Conservation (phyloP, 2,888 invertebrate species). For the Cetonia aurata region DNA sequence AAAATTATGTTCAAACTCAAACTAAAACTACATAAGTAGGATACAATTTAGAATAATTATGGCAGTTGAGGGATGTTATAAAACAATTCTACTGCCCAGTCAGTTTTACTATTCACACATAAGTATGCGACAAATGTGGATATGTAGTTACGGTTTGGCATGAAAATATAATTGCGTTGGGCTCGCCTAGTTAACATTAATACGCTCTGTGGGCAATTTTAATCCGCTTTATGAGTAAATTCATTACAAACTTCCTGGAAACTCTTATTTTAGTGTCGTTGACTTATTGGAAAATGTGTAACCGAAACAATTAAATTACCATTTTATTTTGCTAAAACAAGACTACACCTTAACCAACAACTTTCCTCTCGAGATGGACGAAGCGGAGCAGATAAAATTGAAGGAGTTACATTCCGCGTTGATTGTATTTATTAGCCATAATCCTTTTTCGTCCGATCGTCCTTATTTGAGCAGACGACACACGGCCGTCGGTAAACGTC, state of each 20-base stretch:
- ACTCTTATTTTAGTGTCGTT: constrained; percentile 4
- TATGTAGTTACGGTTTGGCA: no score
- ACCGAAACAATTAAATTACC: background rate
- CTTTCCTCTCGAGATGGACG: background rate
- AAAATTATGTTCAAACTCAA: no score
- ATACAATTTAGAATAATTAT: no score
- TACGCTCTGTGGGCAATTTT: background rate
- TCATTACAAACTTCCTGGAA: constrained; percentile 2
- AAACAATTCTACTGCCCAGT: no score
- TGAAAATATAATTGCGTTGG: no score
- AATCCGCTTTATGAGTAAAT: constrained; percentile 4
- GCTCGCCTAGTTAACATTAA: background rate
- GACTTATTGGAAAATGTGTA: constrained; percentile 1
- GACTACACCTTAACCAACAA: background rate
- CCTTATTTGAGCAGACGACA: constrained; percentile 18
- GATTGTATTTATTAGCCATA: constrained; percentile 30
- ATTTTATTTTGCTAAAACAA: background rate
- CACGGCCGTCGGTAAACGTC: constrained; percentile 10
- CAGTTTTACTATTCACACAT: no score
- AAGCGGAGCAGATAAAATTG: background rate
- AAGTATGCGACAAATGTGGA: no score
- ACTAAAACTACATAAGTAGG: no score
- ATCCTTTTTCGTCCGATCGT: constrained; percentile 15
- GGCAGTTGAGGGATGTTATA: no score
- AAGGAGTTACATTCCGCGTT: constrained; percentile 16